A percentile compares a stretch with the other conserved stretches of the same genome.
These are phyloP conservation scores for Cyprinella venusta DNA, from an alignment of 2,797 vertebrate genomes.

Conservation along the genomic window DNA sequence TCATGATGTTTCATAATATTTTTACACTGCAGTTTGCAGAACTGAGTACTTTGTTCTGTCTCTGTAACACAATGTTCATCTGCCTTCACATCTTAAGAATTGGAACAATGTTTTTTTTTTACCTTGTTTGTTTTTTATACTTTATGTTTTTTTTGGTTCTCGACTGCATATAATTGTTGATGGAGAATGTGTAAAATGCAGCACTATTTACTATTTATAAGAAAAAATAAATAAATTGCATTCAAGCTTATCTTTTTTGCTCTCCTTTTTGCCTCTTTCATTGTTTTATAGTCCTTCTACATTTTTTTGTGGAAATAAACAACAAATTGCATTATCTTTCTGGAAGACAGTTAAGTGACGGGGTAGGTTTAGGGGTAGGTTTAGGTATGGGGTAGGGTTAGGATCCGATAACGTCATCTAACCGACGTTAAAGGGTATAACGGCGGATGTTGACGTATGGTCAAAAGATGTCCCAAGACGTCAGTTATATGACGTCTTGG, in stretches of 20 bases:
- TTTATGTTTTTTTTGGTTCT: conserved; percentile 64
- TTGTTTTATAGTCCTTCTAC: background rate
- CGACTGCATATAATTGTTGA: conserved; percentile 77
- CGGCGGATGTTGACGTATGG: no score
- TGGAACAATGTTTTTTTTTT: conserved; percentile 77
- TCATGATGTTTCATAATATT: background rate
- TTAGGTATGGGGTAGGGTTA: no score
- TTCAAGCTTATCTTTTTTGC: background rate
- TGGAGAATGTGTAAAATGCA: conserved; percentile 95
- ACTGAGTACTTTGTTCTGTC: conserved; percentile 20
- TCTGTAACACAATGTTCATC: conserved; percentile 32
- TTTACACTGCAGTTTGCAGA: background rate
- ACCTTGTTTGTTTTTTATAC: conserved; percentile 71
- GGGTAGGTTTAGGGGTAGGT: no score
- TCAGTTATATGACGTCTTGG: no score
- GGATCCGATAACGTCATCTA: no score
- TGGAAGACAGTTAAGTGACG: no score
- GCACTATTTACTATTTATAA: conserved; percentile 99
- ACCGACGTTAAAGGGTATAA: no score
- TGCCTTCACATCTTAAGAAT: conserved; percentile 77
- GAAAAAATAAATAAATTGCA: conserved; percentile 74
- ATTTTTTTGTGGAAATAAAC: conserved; percentile 22
- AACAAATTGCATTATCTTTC: conserved; percentile 40
- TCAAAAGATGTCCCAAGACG: no score
- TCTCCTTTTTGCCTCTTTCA: background rate